Evolutionary conservation across 2,888 invertebrate genomes (phyloP), one percentile per base, ranked within the genome.

Genomic region (Morpho deidamia): DNA sequence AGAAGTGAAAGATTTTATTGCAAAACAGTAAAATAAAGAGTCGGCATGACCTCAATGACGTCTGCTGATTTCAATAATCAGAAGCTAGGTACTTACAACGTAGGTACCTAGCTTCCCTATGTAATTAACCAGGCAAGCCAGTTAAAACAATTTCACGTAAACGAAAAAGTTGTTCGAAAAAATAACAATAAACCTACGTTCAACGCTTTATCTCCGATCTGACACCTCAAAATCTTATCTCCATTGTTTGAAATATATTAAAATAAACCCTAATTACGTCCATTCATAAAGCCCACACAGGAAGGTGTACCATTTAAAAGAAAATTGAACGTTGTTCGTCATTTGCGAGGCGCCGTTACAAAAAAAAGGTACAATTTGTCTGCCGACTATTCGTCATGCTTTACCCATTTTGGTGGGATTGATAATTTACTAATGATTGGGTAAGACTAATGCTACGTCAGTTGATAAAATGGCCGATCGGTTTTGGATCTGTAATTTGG

Each of bases 251-350:
- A 23, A n/a, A 8, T 32, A 47, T 12, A 34, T 33, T 11, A 48
- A 40, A 35, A 23, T 44, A 34, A 41, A 23, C 23, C 23, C 37
- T 46, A 44, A 34, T 11, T 10, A 12, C 14, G n/a, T 44, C 39
- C 60, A 60, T 60, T 60, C 60, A 58, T 45, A 44, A 53, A 10
- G 51, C 35, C 60, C 60, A 58, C 60, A 58, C 60, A 58, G 53
- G 58, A 48, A 48, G 55, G 45, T 9, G 10, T 40, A 23, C 49
- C 23, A 37, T 49, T 41, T 23, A 12, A 42, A 35, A 42, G 11
- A 34, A 43, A 23, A 55, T 49, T 51, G 41, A 58, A 49, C 38
- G 7, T 51, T 57, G 59, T n/a, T n/a, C n/a, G 59, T 59, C 54
- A 50, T 9, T 58, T 56, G 39, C 33, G 42, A 40, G 39, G 45